phyloP scores from a whole-genome alignment of 1,140 invertebrate genomes.

The Chrysoperla carnea region DNA sequence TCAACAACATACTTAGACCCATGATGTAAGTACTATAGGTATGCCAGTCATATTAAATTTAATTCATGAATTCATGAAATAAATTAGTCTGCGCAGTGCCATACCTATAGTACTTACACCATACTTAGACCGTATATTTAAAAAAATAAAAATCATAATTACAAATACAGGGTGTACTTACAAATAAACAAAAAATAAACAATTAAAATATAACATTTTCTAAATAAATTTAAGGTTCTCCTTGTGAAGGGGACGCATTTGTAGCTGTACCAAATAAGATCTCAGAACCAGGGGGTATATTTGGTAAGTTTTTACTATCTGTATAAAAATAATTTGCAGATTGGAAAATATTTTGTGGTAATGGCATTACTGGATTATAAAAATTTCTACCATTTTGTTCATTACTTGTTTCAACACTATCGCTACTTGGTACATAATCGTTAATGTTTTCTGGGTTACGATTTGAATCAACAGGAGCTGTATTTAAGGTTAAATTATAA shows the following conservation, averaged over 20 bases:
- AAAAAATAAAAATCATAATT: no score
- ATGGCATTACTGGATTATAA: constrained; percentile 12
- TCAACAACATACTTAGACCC: no score
- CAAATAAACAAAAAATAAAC: no score
- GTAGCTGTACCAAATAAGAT: constrained; percentile 26
- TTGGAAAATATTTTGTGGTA: constrained; percentile 14
- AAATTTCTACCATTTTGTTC: constrained; percentile 10
- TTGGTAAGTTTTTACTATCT: constrained; percentile 19
- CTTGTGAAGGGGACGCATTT: not conserved
- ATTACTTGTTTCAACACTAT: not conserved
- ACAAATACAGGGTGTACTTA: no score
- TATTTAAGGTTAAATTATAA: constrained; percentile 20
- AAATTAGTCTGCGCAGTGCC: no score
- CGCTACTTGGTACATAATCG: not conserved
- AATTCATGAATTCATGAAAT: no score
- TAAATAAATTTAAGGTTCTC: no score
- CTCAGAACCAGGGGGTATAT: constrained; percentile 33
- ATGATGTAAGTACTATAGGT: no score
- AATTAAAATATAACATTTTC: no score
- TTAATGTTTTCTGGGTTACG: not conserved
- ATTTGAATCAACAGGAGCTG: not conserved
- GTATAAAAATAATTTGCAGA: constrained; percentile 35
- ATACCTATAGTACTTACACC: no score
- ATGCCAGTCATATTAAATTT: no score
- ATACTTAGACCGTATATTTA: no score